Conservation (phyloP, 2,797 vertebrate genomes). For the Channa striata region DNA sequence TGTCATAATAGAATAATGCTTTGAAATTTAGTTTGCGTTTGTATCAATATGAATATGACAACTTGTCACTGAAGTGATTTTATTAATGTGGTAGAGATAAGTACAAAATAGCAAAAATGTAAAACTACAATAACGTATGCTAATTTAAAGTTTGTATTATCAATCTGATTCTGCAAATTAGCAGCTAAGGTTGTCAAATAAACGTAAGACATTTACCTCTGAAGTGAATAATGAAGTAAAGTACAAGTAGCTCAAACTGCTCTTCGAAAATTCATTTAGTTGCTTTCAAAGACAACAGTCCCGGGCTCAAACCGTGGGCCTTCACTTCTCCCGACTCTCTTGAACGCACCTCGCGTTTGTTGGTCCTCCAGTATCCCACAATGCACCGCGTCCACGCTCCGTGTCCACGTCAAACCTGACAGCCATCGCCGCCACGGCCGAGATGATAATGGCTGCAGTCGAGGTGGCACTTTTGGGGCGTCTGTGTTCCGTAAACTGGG, state of each 20-base stretch:
- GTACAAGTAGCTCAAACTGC: too few species aligned
- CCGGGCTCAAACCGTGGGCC: too few species aligned
- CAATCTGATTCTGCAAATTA: neutral
- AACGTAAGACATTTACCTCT: neutral
- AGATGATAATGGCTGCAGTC: conserved; percentile 80
- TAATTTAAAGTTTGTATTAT: neutral
- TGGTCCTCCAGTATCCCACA: conserved; percentile 84
- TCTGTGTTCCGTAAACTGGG: conserved; percentile 17
- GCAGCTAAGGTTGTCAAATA: neutral
- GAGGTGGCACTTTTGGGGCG: conserved; percentile 81
- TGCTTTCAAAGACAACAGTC: too few species aligned
- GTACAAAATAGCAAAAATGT: too few species aligned
- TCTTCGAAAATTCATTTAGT: too few species aligned
- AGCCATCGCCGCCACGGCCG: conserved; percentile 46
- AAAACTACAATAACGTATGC: neutral
- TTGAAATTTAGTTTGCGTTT: too few species aligned
- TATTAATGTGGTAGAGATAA: neutral
- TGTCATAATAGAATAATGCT: too few species aligned
- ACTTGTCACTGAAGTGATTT: too few species aligned
- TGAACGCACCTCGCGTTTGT: conserved; percentile 60
- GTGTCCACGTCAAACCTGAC: conserved; percentile 85
- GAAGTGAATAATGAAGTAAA: neutral
- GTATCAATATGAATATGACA: too few species aligned
- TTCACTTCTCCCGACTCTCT: too few species aligned
- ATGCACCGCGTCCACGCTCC: conserved; percentile 67